These are phyloP conservation scores for Achroia grisella DNA, from an alignment of 1,140 invertebrate species.

Conservation along the genomic window DNA sequence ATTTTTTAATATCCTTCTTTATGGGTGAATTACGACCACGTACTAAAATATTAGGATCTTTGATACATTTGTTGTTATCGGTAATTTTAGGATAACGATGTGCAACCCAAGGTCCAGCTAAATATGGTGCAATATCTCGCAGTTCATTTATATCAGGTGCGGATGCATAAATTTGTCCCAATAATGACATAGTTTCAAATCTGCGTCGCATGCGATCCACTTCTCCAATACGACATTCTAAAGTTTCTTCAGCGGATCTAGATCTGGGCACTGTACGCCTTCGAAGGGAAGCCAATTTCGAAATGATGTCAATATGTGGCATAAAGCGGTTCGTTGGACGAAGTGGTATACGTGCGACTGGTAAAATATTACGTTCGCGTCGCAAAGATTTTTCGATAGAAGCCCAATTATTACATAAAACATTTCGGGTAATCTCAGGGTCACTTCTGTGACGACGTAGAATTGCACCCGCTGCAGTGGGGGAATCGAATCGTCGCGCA, in stretches of 20 bases:
- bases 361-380: conserved; percentile 70
- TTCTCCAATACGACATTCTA: conserved; percentile 77
- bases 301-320: conserved; percentile 92
- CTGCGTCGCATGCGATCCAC: conserved; percentile 80
- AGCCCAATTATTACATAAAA: conserved; percentile 65
- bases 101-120: conserved; percentile 84
- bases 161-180: conserved; percentile 88
- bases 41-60: conserved; percentile 64
- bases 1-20: conserved; percentile 36
- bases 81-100: conserved; percentile 80
- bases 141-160: conserved; percentile 85
- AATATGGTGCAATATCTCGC: conserved; percentile 83
- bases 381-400: conserved; percentile 60
- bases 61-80: conserved; percentile 78
- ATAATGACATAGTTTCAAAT: conserved; percentile 79
- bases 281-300: conserved; percentile 84
- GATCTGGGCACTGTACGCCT: conserved; percentile 59
- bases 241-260: conserved; percentile 53
- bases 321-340: conserved; percentile 82
- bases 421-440: conserved; percentile 80
- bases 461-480: conserved; percentile 53
- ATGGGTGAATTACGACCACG: conserved; percentile 54
- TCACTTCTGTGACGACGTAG: conserved; percentile 82
- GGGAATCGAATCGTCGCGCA: conserved; percentile 81
- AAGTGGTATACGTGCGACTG: conserved; percentile 77